These are phyloP conservation scores for Leiothrix lutea DNA, from an alignment of 2,113 vertebrate species.

Conservation along the genomic window DNA sequence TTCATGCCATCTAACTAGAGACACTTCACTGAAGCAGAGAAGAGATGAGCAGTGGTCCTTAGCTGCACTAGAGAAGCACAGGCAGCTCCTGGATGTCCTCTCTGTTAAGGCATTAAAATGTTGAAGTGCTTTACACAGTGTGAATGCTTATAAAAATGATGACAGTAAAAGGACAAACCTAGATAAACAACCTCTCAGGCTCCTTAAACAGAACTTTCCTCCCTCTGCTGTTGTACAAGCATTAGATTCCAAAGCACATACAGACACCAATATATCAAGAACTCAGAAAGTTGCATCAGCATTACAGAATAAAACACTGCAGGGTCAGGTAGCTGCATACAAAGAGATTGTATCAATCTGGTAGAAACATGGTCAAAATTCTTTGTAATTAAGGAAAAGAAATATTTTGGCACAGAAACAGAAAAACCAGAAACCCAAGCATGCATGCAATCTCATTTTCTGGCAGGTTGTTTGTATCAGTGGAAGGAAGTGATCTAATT, in stretches of 20 bases:
- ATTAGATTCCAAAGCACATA: neutral
- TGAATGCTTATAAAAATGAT: neutral
- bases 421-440: neutral
- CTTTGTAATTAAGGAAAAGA: neutral
- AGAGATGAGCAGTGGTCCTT: neutral
- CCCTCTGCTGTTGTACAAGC: neutral
- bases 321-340: neutral
- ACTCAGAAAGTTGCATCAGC: neutral
- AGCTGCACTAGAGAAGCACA: neutral
- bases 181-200: neutral
- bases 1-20: neutral
- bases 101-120: neutral
- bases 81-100: neutral
- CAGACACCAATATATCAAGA: neutral
- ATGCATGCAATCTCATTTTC: neutral
- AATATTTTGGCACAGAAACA: neutral
- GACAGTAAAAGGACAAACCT: neutral
- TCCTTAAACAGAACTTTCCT: neutral
- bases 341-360: neutral
- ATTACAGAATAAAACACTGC: neutral
- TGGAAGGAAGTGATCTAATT: conserved; percentile 44
- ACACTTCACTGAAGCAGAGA: neutral
- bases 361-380: neutral
- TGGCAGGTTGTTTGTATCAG: neutral
- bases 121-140: neutral